Conservation (phyloP, 1,140 invertebrate species). For the Bicyclus anynana region DNA sequence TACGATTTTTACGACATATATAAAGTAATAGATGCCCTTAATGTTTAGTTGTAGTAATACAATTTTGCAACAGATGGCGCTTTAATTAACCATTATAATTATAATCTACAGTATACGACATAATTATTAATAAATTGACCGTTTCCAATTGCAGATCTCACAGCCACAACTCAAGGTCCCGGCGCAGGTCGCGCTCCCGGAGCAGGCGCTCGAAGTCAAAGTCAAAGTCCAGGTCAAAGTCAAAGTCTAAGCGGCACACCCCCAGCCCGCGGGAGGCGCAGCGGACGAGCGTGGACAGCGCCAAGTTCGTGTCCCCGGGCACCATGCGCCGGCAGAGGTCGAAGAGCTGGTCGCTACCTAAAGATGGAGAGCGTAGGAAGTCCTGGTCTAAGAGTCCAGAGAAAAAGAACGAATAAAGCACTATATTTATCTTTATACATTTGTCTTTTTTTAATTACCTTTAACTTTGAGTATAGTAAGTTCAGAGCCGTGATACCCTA, state of each 20-base stretch:
- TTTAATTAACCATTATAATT: too few relatives aligned
- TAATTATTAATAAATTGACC: neutral
- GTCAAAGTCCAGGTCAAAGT: slow-evolving; percentile 11
- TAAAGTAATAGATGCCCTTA: too few relatives aligned
- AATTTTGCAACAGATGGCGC: too few relatives aligned
- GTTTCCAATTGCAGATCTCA: slow-evolving; percentile 29
- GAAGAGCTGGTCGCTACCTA: slow-evolving; percentile 52
- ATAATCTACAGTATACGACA: too few relatives aligned
- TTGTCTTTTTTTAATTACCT: neutral
- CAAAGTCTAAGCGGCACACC: slow-evolving; percentile 4
- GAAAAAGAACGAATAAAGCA: slow-evolving; percentile 20
- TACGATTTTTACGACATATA: too few relatives aligned
- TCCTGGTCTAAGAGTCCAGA: slow-evolving; percentile 57
- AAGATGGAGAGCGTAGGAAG: slow-evolving; percentile 34
- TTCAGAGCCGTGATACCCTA: too few relatives aligned
- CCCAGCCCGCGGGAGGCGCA: slow-evolving; percentile 15
- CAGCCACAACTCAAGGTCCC: slow-evolving; percentile 31
- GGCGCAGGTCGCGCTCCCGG: slow-evolving; percentile 24
- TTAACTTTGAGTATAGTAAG: too few relatives aligned
- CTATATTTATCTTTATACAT: neutral
- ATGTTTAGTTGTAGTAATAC: too few relatives aligned
- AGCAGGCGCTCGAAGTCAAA: slow-evolving; percentile 25
- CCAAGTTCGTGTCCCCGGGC: slow-evolving; percentile 5
- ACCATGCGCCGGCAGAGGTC: slow-evolving; percentile 25
- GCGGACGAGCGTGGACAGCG: slow-evolving; percentile 1